These are phyloP conservation scores for Acleris sparsana DNA, from an alignment of 2,888 invertebrate genomes.

Conservation along the genomic window DNA sequence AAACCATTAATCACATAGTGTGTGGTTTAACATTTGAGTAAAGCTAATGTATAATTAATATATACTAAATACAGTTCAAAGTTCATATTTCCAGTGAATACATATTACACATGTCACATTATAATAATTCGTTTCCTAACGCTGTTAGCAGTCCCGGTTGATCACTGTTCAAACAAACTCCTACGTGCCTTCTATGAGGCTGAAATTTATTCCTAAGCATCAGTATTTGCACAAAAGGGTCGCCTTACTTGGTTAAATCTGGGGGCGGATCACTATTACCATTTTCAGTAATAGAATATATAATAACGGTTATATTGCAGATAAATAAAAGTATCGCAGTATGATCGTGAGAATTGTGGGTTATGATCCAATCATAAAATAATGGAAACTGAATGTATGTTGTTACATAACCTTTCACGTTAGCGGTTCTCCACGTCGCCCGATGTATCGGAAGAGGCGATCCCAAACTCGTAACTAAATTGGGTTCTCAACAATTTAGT, in stretches of 20 bases:
- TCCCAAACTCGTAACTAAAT: constrained; percentile 7
- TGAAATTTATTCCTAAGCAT: constrained; percentile 18
- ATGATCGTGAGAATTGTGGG: constrained; percentile 5
- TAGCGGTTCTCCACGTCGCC: constrained; percentile 22
- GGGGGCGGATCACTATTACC: constrained; percentile 17
- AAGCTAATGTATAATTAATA: too few relatives aligned
- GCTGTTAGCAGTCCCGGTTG: constrained; percentile 18
- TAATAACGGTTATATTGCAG: constrained; percentile 12
- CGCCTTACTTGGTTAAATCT: constrained; percentile 22
- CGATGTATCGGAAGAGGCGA: constrained; percentile 1
- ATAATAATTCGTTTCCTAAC: constrained; percentile 9
- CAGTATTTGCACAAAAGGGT: constrained; percentile 26
- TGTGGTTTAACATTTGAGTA: too few relatives aligned
- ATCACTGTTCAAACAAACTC: constrained; percentile 29
- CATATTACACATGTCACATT: constrained; percentile 10
- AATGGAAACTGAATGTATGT: constrained; percentile 25
- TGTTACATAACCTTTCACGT: constrained; percentile 30
- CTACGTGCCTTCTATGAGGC: constrained; percentile 23
- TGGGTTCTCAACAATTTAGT: constrained; percentile 16
- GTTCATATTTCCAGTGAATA: constrained; percentile 1
- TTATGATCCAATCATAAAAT: constrained; percentile 26
- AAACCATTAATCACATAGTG: too few relatives aligned
- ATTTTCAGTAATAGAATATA: constrained; percentile 15
- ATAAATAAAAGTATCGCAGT: neutral
- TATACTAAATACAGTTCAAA: neutral